Evolutionary conservation across 2,797 vertebrate species (phyloP), one percentile per base, ranked within the genome.

Genomic region (Sebastes iracundus): DNA sequence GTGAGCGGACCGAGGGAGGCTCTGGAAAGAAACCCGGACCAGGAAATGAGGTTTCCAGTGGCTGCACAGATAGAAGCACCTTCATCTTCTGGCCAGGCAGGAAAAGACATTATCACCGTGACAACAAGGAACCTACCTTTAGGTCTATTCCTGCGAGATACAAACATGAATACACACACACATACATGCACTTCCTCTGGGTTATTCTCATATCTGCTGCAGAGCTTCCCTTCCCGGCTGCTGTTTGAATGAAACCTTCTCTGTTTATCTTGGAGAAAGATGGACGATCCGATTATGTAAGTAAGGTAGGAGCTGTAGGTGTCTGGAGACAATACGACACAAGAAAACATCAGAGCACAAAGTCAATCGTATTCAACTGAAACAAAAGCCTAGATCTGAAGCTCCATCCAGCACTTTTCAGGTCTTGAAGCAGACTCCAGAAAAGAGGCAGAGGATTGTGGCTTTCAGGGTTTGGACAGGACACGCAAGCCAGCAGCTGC

Each of bases 11-110:
- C 2, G 52, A 86, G 73, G 25, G 58, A 86, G 73, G 25, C 22
- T 55, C 69, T 82, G 84, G 89, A 91, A 87, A 85, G 72, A 79
- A 92, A 91, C 53, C 84, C 60, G 69, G 72, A 90, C 78, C 55
- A 85, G 90, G 89, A 94, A 95, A 94, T 94, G 67, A 94, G 82
- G 79, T 94, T 95, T 93, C 91, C 92, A 92, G 91, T 66, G 67
- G 61, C 72, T 81, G 85, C 67, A 67, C 79, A 86, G 89, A 94
- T 90, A 83, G 91, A 92, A 92, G 68, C 9, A 23, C 64, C 75
- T 79, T 78, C 69, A 84, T 88, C 85, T 86, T 70, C 67, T 56
- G 55, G 75, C 60, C 46, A 59, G 60, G 79, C 90, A 89, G 92
- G 92, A 87, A 93, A 94, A 94, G 33, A 86, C 86, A 91, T 92